A percentile compares a stretch with the other conserved stretches of the same genome.
Conservation (phyloP, 2,113 vertebrate genomes). For the Trachemys scripta region DNA sequence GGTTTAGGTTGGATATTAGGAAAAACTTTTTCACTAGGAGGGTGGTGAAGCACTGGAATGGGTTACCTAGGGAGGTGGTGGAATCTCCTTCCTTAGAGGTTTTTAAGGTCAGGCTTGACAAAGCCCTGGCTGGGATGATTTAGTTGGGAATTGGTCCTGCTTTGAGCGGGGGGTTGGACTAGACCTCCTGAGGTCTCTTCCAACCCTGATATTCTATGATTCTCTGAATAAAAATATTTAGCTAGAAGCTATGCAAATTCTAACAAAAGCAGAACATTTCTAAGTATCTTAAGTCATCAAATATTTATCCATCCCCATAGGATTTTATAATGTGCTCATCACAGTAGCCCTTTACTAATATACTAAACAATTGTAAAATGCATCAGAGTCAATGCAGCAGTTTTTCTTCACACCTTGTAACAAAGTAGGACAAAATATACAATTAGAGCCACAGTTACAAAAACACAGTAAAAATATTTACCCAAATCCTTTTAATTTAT, state of each 20-base stretch:
- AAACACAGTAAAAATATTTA: slow-evolving; percentile 17
- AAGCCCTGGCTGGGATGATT: no score
- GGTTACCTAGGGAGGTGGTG: no score
- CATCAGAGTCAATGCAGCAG: not conserved
- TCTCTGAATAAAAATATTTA: not conserved
- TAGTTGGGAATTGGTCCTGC: no score
- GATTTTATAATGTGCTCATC: not conserved
- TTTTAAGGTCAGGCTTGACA: no score
- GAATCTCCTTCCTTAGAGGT: no score
- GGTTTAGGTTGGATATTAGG: no score
- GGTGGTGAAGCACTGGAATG: no score
- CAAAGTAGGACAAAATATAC: not conserved
- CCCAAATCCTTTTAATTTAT: not conserved
- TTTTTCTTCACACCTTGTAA: not conserved
- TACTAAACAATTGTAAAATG: not conserved
- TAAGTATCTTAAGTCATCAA: not conserved
- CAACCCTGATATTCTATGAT: no score
- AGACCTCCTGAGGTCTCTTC: no score
- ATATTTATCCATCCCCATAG: not conserved
- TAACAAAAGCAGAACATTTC: not conserved
- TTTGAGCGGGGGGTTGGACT: no score
- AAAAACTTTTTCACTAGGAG: no score
- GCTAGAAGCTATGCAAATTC: not conserved
- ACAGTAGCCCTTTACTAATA: not conserved
- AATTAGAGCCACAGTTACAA: slow-evolving; percentile 1